Base-by-base conservation (phyloP, 92 coral and sea anemone species). In the Palythoa grandis region DNA sequence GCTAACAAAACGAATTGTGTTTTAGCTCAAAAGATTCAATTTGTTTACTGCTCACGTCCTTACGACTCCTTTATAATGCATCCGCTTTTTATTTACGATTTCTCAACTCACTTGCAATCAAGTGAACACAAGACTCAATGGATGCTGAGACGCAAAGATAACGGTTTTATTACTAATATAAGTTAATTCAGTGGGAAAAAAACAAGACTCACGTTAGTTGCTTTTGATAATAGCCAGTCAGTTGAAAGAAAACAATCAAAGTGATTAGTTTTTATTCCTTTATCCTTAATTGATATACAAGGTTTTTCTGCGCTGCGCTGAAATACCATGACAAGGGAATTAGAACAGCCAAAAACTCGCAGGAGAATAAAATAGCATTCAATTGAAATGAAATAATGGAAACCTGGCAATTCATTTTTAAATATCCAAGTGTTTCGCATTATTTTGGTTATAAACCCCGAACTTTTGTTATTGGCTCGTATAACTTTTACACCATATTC, bases 321-420 rank as follows among this genome's bases (percentile, higher is more conserved):
- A 67, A 69, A 76, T 22, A 47, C 85, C 85, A 80, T 67, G 85
- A 69, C 74, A 67, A 80, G 70, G 20, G 38, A 79, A n/a, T 40
- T 3, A 53, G 54, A 56, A 20, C 40, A 8, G 84, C 57, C 11
- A 38, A 79, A 78, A 63, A 79, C 84, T 79, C 84, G 75, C 72
- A 65, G 22, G 8, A 29, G 15, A 29, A 66, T 60, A 80, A 80
- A 80, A 80, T 48, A 47, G 43, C 25, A 66, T 20, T 63, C 29
- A 19, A 60, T 48, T 58, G 53, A 78, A 80, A 80, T 23, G 9
- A 67, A 58, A 66, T 69, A 80, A 80, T 60, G 50, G 85, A 15
- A 20, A 65, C 39, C 19, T 2, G 29, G 53, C 60, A 47, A 67
- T 80, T 79, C 47, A 47, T 80, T 66, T 63, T 48, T 22, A 79